These are phyloP conservation scores for Sigmodon hispidus DNA, from an alignment of 2,113 vertebrate genomes.

Conservation along the genomic window DNA sequence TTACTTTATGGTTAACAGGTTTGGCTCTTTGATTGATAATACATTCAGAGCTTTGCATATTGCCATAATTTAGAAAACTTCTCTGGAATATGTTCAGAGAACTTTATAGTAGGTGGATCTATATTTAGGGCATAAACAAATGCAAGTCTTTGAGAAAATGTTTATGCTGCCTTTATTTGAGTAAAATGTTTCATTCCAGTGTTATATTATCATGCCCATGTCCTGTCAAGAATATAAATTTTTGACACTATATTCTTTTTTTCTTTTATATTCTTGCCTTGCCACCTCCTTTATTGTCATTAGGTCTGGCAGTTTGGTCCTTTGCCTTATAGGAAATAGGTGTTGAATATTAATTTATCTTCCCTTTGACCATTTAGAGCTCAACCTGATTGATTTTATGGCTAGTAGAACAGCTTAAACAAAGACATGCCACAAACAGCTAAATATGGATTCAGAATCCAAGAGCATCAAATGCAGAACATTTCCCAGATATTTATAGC, in stretches of 20 bases:
- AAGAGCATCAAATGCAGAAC: slow-evolving; percentile 85
- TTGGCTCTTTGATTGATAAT: slow-evolving; percentile 21
- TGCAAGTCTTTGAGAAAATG: slow-evolving; percentile 47
- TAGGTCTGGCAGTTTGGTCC: not conserved
- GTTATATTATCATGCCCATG: slow-evolving; percentile 44
- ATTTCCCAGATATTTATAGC: slow-evolving; percentile 86
- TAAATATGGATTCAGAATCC: slow-evolving; percentile 86
- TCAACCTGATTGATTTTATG: slow-evolving; percentile 80
- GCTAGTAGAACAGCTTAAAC: slow-evolving; percentile 80
- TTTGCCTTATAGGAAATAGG: slow-evolving; percentile 3
- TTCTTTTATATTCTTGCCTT: slow-evolving; percentile 51
- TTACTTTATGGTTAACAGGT: slow-evolving; percentile 21
- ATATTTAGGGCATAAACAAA: slow-evolving; percentile 62
- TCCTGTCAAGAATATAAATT: slow-evolving; percentile 13
- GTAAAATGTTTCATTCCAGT: slow-evolving; percentile 54
- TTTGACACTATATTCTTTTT: slow-evolving; percentile 19
- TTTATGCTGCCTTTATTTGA: slow-evolving; percentile 24
- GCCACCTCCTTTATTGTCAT: not conserved
- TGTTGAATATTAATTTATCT: slow-evolving; percentile 61
- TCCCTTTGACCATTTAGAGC: slow-evolving; percentile 54
- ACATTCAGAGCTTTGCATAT: slow-evolving; percentile 38
- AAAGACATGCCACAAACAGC: slow-evolving; percentile 83
- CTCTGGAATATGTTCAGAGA: slow-evolving; percentile 52
- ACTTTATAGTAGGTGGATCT: slow-evolving; percentile 56
- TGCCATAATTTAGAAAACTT: slow-evolving; percentile 52